Percentiles rank a stretch among this genome's conserved stretches.
Conservation (phyloP, 2,797 vertebrate species). For the Anisognathus igniventris region DNA sequence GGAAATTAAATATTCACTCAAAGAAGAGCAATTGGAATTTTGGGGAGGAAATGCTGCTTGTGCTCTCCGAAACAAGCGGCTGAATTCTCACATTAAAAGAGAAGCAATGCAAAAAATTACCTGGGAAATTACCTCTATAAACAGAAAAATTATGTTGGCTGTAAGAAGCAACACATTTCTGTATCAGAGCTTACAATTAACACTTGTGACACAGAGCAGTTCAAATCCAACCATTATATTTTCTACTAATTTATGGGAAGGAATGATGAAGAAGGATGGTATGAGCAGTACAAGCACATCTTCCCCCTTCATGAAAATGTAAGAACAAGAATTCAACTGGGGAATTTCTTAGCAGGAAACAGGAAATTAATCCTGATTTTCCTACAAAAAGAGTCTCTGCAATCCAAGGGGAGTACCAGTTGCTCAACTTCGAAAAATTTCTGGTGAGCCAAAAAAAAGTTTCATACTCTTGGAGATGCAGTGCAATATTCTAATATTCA, state of each 20-base stretch:
- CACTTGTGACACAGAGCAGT: not conserved
- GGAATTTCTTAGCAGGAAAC: not conserved
- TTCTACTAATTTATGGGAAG: not conserved
- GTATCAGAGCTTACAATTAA: not conserved
- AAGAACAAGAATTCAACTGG: not conserved
- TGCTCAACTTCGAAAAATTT: not conserved
- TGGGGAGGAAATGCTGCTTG: not conserved
- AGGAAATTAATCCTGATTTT: not conserved
- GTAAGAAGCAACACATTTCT: not conserved
- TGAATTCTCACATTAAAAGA: not conserved
- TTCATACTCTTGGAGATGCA: not conserved
- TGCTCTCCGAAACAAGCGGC: not conserved
- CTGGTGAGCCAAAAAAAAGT: not conserved
- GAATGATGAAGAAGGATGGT: not conserved
- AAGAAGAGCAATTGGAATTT: not conserved
- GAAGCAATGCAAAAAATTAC: not conserved
- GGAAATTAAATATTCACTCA: slow-evolving; percentile 17
- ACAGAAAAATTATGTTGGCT: not conserved
- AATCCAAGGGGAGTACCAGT: not conserved
- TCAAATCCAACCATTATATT: not conserved
- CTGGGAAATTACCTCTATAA: not conserved
- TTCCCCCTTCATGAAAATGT: not conserved
- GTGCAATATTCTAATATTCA: not conserved
- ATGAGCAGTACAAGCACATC: not conserved
- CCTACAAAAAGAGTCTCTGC: not conserved